Evolutionary conservation across 1,140 invertebrate species (phyloP), one percentile per base, ranked within the genome.

Genomic region (Leptoteleia sp.): DNA sequence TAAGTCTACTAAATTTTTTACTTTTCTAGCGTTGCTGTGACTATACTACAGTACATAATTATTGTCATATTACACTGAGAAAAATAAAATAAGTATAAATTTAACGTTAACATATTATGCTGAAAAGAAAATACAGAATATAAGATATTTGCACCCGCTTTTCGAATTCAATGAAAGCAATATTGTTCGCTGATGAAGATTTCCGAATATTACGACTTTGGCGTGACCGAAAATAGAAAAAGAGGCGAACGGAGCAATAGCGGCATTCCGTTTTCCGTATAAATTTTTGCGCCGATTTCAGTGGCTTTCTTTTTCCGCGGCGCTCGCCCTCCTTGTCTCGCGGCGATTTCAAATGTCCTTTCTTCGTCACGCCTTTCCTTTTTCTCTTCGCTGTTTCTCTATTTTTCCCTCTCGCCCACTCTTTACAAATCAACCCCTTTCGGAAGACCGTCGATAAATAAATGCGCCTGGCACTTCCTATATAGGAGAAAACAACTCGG

Each of bases 381-480:
- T 35, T 52, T 52, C 22, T 43, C 37, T 19, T 55, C 12, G 29
- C 3, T 9, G 0, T 38, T 47, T 35, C 29, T 27, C 45, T 33
- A 31, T 55, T 68, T 61, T 68, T 54, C 13, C 42, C 16, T 38
- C 12, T 16, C 13, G 15, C 12, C 25, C 12, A 33, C 55, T 43
- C 37, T 25, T 45, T 27, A 47, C 59, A 65, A 65, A 52, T 54
- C 47, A 64, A 68, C 76, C 68, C 59, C 68, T 68, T 79, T 57
- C 29, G 47, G 33, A 62, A 73, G 50, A 50, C 62, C 68, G 54
- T 48, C 76, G 57, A 79, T 79, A 79, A 79, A 79, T 79, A 73
- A 79, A 79, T 79, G 76, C 68, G 48, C 68, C 64, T 79, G 76
- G 76, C 76, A 79, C 67, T 79, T 72, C 40, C 68, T 73, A 73